Base-by-base conservation (phyloP, 2,888 invertebrate genomes). In the Pycnomerus fuliginosus region DNA sequence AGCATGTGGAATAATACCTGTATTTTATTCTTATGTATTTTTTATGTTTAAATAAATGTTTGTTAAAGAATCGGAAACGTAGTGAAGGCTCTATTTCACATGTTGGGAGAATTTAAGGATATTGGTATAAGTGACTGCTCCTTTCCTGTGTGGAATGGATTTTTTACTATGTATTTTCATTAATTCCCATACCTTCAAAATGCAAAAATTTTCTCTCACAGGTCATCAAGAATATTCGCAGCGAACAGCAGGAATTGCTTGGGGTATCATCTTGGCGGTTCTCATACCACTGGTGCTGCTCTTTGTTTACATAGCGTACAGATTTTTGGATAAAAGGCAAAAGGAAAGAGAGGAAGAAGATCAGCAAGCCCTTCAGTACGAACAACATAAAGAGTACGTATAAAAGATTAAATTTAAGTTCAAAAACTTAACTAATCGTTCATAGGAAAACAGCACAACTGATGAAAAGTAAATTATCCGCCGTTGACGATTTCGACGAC, bases 171-270 rank as follows among this genome's bases (percentile, higher is more conserved):
- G 32, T 36, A 23, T 49, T 52, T 50, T 47, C 29, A 55, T 52
- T 43, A 44, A 35, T 35, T 50, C 42, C 27, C 36, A 30, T 8
- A 17, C 17, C n/a, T 29, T 5, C 12, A 8, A 16, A 16, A 30
- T 17, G 13, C 20, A 11, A 27, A 29, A 24, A 29, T 40, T 34
- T 28, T 20, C 24, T 41, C 39, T 20, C 14, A 11, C 41, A 90
- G 90, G 87, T 61, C 82, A 84, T 55, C 85, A 88, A 68, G 90
- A 90, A 72, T 89, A 87, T 71, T 84, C 85, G 8, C 79, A 87
- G 3, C 79, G 88, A 35, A 84, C 85, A 56, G 83, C 87, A 16
- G 90, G 90, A 12, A 75, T 86, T 4, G 87, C 91, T 1, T 80
- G 85, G 65, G 90, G 86, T 51, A 82, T 90, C 65, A 80, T 90